These are phyloP conservation scores for Crossoptilon crossoptilon DNA, from an alignment of 2,797 vertebrate species.

Conservation along the genomic window DNA sequence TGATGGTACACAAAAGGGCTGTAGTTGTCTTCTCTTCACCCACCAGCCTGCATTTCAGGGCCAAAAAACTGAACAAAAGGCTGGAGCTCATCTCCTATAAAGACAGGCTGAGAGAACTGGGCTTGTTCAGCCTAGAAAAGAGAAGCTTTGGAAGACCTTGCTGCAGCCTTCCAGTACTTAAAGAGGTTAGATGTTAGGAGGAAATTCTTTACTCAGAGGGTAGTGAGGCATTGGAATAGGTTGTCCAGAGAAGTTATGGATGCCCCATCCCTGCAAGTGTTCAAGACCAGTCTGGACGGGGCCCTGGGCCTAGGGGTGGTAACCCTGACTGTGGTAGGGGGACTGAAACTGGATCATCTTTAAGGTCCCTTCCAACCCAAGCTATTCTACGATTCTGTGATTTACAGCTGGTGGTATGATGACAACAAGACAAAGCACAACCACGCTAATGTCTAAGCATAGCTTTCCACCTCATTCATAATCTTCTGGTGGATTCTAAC, in stretches of 20 bases:
- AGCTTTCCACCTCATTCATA: neutral
- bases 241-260: neutral
- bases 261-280: neutral
- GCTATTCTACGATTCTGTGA: neutral
- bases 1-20: neutral
- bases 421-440: neutral
- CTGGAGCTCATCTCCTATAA: neutral
- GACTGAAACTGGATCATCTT: neutral
- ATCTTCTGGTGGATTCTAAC: neutral
- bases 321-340: neutral
- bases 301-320: neutral
- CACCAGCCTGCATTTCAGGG: neutral
- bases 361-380: neutral
- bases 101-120: too few species aligned
- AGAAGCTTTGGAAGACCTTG: too few species aligned
- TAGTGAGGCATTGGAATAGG: neutral
- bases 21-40: neutral
- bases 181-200: neutral
- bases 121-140: too few species aligned
- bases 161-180: too few species aligned
- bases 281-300: neutral
- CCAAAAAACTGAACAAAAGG: neutral
- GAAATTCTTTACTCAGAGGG: neutral
- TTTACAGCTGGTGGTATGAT: fast-evolving
- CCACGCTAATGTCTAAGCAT: neutral